Conservation (phyloP, 2,797 vertebrate genomes). For the Benthosema pterotum region DNA sequence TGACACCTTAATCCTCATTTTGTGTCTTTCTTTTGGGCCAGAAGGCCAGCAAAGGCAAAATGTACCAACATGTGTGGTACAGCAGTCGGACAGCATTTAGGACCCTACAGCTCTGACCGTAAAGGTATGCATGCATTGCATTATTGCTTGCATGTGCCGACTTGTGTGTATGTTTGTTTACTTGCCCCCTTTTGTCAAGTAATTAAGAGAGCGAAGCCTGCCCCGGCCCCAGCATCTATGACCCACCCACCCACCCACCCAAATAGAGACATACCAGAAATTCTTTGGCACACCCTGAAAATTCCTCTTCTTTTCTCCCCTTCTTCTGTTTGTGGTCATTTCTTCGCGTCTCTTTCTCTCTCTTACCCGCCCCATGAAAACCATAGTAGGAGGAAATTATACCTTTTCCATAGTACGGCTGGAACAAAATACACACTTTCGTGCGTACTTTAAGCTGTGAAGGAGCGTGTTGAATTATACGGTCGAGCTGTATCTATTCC, state of each 20-base stretch:
- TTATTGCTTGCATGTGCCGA: constrained; percentile 5
- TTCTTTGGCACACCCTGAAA: constrained; percentile 78
- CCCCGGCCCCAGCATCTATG: constrained; percentile 18
- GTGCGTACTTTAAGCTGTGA: constrained; percentile 24
- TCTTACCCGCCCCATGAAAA: constrained; percentile 35
- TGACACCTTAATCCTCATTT: neutral
- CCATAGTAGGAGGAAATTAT: constrained; percentile 49
- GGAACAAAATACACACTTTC: constrained; percentile 3
- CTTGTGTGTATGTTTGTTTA: constrained; percentile 14
- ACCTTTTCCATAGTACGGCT: constrained; percentile 30
- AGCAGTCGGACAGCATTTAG: constrained; percentile 8
- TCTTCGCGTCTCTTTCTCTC: constrained; percentile 20
- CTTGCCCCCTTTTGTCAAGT: constrained; percentile 45
- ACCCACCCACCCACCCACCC: constrained; percentile 42
- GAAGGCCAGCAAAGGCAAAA: constrained; percentile 10
- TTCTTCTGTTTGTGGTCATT: constrained; percentile 66
- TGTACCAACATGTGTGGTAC: neutral
- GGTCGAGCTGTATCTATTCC: constrained; percentile 46
- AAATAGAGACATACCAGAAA: constrained; percentile 75
- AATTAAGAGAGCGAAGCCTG: constrained; percentile 45
- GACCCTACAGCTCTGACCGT: neutral
- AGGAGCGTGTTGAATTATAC: constrained; percentile 46
- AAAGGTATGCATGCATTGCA: neutral
- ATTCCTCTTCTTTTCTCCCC: constrained; percentile 67
- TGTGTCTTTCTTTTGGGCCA: constrained; percentile 16